Conservation (phyloP, 2,113 vertebrate genomes). For the Callipepla californica region DNA sequence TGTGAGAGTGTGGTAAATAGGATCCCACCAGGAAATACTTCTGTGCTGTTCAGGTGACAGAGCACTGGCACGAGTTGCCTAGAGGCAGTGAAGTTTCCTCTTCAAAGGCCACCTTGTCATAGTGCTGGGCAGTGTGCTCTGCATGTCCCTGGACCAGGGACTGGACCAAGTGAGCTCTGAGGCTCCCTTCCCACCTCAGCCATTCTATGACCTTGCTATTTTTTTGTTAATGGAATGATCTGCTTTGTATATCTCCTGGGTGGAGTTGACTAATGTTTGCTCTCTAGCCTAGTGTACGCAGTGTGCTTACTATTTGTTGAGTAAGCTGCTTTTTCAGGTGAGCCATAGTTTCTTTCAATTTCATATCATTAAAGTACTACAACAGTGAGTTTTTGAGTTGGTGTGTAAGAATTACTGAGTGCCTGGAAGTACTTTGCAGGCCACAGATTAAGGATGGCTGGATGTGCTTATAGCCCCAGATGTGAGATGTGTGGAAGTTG, state of each 20-base stretch:
- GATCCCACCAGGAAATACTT: not conserved
- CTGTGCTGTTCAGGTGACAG: not conserved
- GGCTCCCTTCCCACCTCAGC: not conserved
- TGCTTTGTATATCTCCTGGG: not conserved
- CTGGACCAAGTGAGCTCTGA: not conserved
- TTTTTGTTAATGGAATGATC: not conserved
- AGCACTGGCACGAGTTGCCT: not conserved
- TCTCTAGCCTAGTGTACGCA: not conserved
- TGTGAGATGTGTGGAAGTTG: not conserved
- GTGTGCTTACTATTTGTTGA: not conserved
- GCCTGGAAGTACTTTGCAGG: not conserved
- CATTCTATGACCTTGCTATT: not conserved
- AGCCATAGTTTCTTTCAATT: not conserved
- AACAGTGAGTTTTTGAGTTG: not conserved
- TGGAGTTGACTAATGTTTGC: not conserved
- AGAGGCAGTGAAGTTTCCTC: not conserved
- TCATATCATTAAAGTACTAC: not conserved
- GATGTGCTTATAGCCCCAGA: not conserved
- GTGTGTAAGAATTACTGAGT: not conserved
- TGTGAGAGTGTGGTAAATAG: not conserved
- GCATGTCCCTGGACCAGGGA: not conserved
- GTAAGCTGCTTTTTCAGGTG: not conserved
- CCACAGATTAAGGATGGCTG: not conserved
- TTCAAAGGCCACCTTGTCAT: not conserved
- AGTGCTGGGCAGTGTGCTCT: not conserved